phyloP scores from a whole-genome alignment of 2,113 vertebrate genomes.

The Notothenia coriiceps region DNA sequence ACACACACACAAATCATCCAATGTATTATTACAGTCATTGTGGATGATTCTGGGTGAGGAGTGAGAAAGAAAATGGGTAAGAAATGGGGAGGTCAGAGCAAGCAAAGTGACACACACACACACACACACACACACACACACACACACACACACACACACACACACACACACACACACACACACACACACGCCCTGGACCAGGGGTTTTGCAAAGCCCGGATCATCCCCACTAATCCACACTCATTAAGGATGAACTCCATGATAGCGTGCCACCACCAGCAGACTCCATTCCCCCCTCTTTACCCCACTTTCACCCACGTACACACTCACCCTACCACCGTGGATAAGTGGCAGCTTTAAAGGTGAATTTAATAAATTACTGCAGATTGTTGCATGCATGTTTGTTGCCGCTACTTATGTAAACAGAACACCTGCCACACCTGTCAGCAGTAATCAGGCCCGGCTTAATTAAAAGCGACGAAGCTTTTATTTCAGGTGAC shows the following conservation, averaged over 20 bases:
- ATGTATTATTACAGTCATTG: conserved; percentile 48
- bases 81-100: too few relatives aligned
- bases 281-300: conserved; percentile 36
- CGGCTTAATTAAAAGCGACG: conserved; percentile 56
- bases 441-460: conserved; percentile 49
- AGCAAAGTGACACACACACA: neutral
- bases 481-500: conserved; percentile 52
- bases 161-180: conserved; percentile 20
- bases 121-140: neutral
- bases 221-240: conserved; percentile 86
- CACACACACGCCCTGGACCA: conserved; percentile 58
- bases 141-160: conserved; percentile 6
- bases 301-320: conserved; percentile 58
- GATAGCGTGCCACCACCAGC: conserved; percentile 77
- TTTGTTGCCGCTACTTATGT: conserved; percentile 44
- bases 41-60: conserved; percentile 58
- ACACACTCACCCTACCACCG: neutral
- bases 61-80: too few relatives aligned
- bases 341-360: conserved; percentile 76
- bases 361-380: conserved; percentile 78
- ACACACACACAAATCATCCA: conserved; percentile 23
- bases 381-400: conserved; percentile 49
- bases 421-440: conserved; percentile 62
- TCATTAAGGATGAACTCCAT: conserved; percentile 87
- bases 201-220: conserved; percentile 83